phyloP scores from a whole-genome alignment of 2,888 invertebrate genomes.

The Epistrophe eligans region DNA sequence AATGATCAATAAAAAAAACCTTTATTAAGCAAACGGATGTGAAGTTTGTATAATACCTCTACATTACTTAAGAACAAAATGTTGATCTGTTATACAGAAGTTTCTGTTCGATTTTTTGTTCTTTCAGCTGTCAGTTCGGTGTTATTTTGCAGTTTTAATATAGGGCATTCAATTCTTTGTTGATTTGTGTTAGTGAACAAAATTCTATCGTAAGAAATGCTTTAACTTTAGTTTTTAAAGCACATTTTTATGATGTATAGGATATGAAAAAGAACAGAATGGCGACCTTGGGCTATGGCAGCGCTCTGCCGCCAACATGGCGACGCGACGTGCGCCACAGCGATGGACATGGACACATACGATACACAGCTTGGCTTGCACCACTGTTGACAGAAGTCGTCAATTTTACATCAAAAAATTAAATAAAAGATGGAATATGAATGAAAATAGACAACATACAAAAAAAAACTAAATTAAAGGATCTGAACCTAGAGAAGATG shows the following conservation, averaged over 20 bases:
- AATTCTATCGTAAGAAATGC: conserved; percentile 45
- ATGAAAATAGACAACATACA: conserved; percentile 14
- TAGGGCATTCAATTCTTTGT: background rate
- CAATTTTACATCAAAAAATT: conserved; percentile 57
- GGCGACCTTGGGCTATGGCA: conserved; percentile 47
- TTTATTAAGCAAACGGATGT: conserved; percentile 43
- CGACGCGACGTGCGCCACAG: conserved; percentile 1
- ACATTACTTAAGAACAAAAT: conserved; percentile 5
- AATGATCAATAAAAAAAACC: conserved; percentile 68
- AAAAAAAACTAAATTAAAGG: conserved; percentile 26
- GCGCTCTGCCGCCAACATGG: conserved; percentile 32
- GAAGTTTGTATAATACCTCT: background rate
- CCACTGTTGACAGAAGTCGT: conserved; percentile 62
- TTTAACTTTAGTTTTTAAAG: conserved; percentile 13
- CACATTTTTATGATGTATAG: conserved; percentile 49
- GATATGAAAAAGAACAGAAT: conserved; percentile 53
- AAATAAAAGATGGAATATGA: conserved; percentile 19
- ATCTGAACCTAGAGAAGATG: conserved; percentile 36
- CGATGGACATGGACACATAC: conserved; percentile 5
- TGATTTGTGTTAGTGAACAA: conserved; percentile 9
- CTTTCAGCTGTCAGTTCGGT: conserved; percentile 19
- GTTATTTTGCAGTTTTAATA: conserved; percentile 18
- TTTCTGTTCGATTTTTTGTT: conserved; percentile 12
- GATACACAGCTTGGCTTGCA: conserved; percentile 28
- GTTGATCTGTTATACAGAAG: conserved; percentile 8